phyloP scores from a whole-genome alignment of 2,113 vertebrate genomes.

The Paramisgurnus dabryanus region DNA sequence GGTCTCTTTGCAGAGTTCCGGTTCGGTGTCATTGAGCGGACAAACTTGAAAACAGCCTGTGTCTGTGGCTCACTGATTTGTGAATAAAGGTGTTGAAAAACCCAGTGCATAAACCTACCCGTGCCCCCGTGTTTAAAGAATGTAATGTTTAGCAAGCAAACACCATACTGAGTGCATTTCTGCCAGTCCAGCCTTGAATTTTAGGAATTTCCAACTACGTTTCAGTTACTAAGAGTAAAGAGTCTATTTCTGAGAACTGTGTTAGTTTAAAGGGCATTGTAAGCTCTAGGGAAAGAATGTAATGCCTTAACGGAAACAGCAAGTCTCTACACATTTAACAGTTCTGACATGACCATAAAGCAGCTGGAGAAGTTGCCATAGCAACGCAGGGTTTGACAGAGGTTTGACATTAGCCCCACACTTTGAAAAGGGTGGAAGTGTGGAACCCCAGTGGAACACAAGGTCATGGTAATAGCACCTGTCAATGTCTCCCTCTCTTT shows the following conservation, averaged over 20 bases:
- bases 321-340: slow-evolving; percentile 30
- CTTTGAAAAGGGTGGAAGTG: slow-evolving; percentile 1
- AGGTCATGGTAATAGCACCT: slow-evolving; percentile 17
- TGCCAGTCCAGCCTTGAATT: not conserved
- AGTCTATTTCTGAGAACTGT: not conserved
- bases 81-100: slow-evolving; percentile 27
- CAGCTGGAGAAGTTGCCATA: slow-evolving; percentile 47
- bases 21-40: slow-evolving; percentile 26
- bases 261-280: not conserved
- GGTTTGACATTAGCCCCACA: slow-evolving; percentile 40
- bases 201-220: not conserved
- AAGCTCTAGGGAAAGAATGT: not conserved
- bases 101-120: not conserved
- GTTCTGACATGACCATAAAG: slow-evolving; percentile 37
- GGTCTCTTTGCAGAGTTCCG: slow-evolving; percentile 7
- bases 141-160: slow-evolving; percentile 12
- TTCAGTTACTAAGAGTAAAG: slow-evolving; percentile 16
- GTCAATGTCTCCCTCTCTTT: not conserved
- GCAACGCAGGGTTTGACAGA: slow-evolving; percentile 40
- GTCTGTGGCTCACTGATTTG: slow-evolving; percentile 5
- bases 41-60: slow-evolving; percentile 20
- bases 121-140: not conserved
- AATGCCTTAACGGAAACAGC: slow-evolving; percentile 12
- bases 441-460: slow-evolving; percentile 4
- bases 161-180: not conserved